Evolutionary conservation across 2,113 vertebrate species (phyloP), one percentile per base, ranked within the genome.

Genomic region (Colius striatus): DNA sequence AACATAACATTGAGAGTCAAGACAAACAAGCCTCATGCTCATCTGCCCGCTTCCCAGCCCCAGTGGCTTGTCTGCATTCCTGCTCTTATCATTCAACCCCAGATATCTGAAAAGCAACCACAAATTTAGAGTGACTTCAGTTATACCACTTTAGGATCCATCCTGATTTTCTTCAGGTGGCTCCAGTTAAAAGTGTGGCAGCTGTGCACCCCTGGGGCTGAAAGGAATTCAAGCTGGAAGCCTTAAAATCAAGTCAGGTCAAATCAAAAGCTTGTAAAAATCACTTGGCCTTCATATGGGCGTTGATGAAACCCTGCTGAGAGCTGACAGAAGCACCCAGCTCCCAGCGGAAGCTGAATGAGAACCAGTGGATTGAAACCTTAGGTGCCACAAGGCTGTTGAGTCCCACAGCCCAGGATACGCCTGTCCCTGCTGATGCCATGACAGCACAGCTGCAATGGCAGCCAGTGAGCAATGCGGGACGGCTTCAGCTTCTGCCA

Each of bases 181-280:
- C 61, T 89, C 80, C 53, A 81, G 73, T 78, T 68, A 72, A 57
- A 88, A 74, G 11, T 26, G 55, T 63, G 47, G 48, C 75, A 91
- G 47, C 66, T 92, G 50, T 75, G 30, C 25, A 88, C 16, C 8
- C 19, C 30, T 47, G 30, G 34, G 34, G 29, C 60, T 90, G 76
- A 77, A 95, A 80, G 23, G 55, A 38, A 71, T 92, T 96, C 63
- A 84, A 71, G 45, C n/a, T 92, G 63, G 16, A 85, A 91, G 63
- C 26, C 47, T 47, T 62, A 71, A 87, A 75, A 90, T 51, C 43
- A 60, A 86, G 57, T 47, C 72, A 83, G 48, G 26, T 80, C 55
- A 63, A 63, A 92, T 88, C 51, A 82, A 65, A 84, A 41, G 34
- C 65, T 94, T 95, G 53, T 43, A 71, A 73, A 90, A 80, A 63